Conservation (phyloP, 1,140 invertebrate genomes). For the Olivierus martensii region DNA sequence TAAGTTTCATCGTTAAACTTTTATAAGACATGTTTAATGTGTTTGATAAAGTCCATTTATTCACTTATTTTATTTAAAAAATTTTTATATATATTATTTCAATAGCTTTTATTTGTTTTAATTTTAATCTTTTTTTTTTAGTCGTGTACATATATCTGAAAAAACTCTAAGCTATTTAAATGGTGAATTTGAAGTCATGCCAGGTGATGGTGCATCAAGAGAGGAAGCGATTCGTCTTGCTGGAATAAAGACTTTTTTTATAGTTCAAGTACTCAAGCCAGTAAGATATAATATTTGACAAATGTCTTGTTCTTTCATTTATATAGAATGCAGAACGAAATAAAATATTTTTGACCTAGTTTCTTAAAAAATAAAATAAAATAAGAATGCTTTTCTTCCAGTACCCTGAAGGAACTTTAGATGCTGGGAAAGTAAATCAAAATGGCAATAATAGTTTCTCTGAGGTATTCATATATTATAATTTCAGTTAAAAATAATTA, state of each 20-base stretch:
- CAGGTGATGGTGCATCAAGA: slow-evolving; percentile 72
- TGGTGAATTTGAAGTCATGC: slow-evolving; percentile 62
- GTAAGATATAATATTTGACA: slow-evolving; percentile 20
- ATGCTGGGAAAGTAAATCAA: slow-evolving; percentile 15
- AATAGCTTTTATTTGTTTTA: slow-evolving; percentile 5
- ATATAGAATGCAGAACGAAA: too few relatives aligned
- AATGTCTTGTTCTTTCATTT: too few relatives aligned
- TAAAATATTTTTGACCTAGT: too few relatives aligned
- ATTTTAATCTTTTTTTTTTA: slow-evolving; percentile 35
- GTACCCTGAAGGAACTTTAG: slow-evolving; percentile 30
- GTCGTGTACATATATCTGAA: slow-evolving; percentile 88
- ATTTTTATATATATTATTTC: slow-evolving; percentile 2
- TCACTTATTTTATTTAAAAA: background rate
- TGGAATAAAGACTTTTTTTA: slow-evolving; percentile 81
- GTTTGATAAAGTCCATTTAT: background rate
- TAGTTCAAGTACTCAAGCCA: slow-evolving; percentile 68
- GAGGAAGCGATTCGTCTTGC: slow-evolving; percentile 74
- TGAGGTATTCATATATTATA: background rate
- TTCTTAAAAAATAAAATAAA: too few relatives aligned
- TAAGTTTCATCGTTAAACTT: slow-evolving; percentile 34
- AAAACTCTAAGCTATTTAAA: slow-evolving; percentile 78
- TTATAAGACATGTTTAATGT: background rate
- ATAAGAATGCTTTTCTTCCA: slow-evolving; percentile 18
- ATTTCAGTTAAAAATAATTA: too few relatives aligned
- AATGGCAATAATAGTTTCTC: slow-evolving; percentile 7